phyloP scores from a whole-genome alignment of 1,140 invertebrate genomes.

The Formica selysi region DNA sequence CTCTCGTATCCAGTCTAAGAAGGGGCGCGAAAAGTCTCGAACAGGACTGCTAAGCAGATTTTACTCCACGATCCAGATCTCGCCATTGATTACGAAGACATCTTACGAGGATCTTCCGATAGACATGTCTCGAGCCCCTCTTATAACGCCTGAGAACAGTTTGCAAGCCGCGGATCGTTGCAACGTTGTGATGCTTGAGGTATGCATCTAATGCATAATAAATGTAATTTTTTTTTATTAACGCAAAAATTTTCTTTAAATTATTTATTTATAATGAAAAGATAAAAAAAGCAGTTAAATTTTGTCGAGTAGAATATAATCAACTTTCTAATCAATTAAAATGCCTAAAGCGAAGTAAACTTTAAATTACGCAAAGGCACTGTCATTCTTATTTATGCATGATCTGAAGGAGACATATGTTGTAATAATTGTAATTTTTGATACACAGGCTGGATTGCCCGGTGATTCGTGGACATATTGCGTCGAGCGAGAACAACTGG shows the following conservation, averaged over 20 bases:
- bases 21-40: constrained; percentile 57
- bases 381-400: background rate
- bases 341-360: background rate
- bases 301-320: background rate
- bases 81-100: constrained; percentile 33
- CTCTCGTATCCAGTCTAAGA: constrained; percentile 57
- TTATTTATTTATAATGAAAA: constrained; percentile 10
- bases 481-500: constrained; percentile 79
- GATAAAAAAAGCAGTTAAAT: background rate
- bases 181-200: constrained; percentile 78
- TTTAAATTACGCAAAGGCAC: background rate
- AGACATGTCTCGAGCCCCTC: constrained; percentile 73
- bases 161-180: constrained; percentile 32
- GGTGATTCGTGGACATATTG: constrained; percentile 83
- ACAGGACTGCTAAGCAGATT: constrained; percentile 59
- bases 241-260: background rate
- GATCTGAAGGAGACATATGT: background rate
- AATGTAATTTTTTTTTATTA: background rate
- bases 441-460: constrained; percentile 78
- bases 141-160: constrained; percentile 56
- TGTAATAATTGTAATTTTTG: background rate
- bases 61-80: constrained; percentile 58
- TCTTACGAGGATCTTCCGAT: constrained; percentile 5
- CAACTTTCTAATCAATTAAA: background rate
- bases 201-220: constrained; percentile 43